Evolutionary conservation across 2,888 invertebrate genomes (phyloP), one percentile per base, ranked within the genome.

Genomic region (Therioaphis trifolii): DNA sequence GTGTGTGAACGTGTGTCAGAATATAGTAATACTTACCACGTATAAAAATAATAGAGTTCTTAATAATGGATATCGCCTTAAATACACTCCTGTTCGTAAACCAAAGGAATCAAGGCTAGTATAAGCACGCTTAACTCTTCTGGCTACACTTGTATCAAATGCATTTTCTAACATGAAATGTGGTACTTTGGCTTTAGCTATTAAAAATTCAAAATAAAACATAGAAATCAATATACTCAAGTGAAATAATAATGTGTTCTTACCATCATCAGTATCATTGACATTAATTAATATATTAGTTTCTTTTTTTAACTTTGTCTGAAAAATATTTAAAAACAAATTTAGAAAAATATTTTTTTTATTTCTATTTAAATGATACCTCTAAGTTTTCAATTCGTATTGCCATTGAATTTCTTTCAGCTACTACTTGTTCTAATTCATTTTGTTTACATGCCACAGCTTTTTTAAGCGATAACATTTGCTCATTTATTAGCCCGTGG

Each of bases 41-140:
- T 97, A 97, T 87, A 93, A 89, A 85, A 96, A 91, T n/a, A 96
- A 92, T 88, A 95, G 92, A 84, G 96, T 92, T 87, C 96, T 91
- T 84, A 95, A 93, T 69, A 95, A 89, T 0, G 96, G 96, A 89
- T 96, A 94, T 84, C 95, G 90, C 84, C 95, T 91, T 72, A 96
- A 89, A 88, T 96, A 94, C 24, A 94, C 91, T 15, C 95, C 96
- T 24, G 95, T 90, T 58, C 95, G 90, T 82, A 95, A 91, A 69
- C 96, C 95, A 79, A 96, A 91, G 29, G 92, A 92, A 89, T 95
- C 95, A 29, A 95, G 90, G 21, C 92, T 91, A 61, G 93, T 93
- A 87, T 94, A 94, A 12, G 94, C 95, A 86, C 93, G 91, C 88
- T 95, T 95, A 24, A 95, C 93, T 86, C 92, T 90, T 85, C 93